phyloP scores from a whole-genome alignment of 1,140 invertebrate genomes.

The Homarus americanus region DNA sequence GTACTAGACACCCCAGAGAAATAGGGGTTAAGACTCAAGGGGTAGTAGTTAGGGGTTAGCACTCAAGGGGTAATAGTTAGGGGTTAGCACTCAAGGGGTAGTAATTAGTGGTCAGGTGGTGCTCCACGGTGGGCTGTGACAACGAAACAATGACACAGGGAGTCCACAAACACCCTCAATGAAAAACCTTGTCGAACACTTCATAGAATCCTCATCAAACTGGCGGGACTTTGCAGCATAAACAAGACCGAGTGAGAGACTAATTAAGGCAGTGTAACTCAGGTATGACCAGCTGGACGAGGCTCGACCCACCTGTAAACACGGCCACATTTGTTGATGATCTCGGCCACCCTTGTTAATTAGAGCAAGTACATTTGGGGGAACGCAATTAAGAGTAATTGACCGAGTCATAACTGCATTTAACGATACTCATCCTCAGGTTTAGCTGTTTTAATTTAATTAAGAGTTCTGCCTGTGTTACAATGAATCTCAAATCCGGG shows the following conservation, averaged over 20 bases:
- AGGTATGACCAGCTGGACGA: background rate
- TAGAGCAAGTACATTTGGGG: slow-evolving; percentile 53
- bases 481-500: slow-evolving; percentile 18
- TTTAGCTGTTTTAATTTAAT: slow-evolving; percentile 51
- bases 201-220: no score
- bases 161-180: no score
- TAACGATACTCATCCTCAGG: slow-evolving; percentile 51
- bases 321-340: slow-evolving; percentile 47
- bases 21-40: no score
- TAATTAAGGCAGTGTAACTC: background rate
- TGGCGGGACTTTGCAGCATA: no score
- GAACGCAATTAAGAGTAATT: slow-evolving; percentile 48
- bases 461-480: slow-evolving; percentile 40
- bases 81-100: no score
- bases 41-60: no score
- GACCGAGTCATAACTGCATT: slow-evolving; percentile 49
- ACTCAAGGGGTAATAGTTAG: no score
- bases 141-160: no score
- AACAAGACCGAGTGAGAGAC: background rate
- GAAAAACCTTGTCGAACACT: no score
- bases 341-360: slow-evolving; percentile 51
- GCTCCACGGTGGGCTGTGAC: no score
- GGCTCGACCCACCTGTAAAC: slow-evolving; percentile 35
- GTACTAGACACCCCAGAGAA: no score
- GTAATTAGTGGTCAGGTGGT: no score